Evolutionary conservation across 2,888 invertebrate species (phyloP).

Genomic region (Dynastes maya): DNA sequence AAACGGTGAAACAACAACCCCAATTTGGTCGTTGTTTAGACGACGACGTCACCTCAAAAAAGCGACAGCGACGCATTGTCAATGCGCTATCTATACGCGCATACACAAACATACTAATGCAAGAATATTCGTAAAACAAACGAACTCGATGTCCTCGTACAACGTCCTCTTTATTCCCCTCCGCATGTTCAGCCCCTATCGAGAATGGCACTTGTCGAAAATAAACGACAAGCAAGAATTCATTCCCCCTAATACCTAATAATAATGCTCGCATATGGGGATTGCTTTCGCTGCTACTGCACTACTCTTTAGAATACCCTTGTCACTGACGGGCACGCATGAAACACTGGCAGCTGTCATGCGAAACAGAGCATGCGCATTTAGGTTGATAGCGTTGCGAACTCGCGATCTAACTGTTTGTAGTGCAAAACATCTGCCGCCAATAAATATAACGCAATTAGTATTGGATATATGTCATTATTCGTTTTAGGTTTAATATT

Average conservation of each 20-base stretch:
- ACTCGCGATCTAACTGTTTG: neutral
- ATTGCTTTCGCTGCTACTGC: slow-evolving; percentile 1
- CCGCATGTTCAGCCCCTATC: neutral
- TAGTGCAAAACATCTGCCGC: slow-evolving; percentile 21
- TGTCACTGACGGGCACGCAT: slow-evolving; percentile 18
- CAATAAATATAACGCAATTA: neutral
- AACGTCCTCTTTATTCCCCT: too few relatives aligned
- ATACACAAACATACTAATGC: neutral
- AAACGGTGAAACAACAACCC: slow-evolving; percentile 11
- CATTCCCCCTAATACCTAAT: slow-evolving; percentile 53
- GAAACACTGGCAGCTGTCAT: slow-evolving; percentile 36
- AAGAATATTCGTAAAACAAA: slow-evolving; percentile 49
- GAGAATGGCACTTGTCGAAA: slow-evolving; percentile 54
- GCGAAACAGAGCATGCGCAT: slow-evolving; percentile 7
- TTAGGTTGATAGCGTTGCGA: neutral
- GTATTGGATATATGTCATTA: too few relatives aligned
- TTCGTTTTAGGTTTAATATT: too few relatives aligned
- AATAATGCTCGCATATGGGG: slow-evolving; percentile 40
- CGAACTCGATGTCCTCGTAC: slow-evolving; percentile 20
- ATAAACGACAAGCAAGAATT: slow-evolving; percentile 42
- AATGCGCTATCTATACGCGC: neutral
- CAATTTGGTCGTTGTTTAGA: neutral
- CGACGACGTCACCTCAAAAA: neutral
- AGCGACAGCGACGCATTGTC: neutral
- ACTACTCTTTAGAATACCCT: neutral